Evolutionary conservation across 2,888 invertebrate species (phyloP).

Genomic region (Falcaria lacertinaria): DNA sequence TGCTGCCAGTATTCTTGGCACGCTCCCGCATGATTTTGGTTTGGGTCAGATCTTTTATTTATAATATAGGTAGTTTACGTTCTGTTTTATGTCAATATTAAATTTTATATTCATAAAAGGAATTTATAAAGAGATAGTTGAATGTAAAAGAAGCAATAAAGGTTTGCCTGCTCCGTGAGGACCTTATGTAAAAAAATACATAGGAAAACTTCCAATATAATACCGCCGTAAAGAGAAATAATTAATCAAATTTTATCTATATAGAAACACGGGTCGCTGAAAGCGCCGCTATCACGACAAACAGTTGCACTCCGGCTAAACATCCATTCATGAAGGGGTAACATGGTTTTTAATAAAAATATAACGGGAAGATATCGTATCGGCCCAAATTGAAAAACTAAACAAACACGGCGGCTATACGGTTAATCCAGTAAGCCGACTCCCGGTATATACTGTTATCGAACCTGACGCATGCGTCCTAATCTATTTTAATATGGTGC

Average conservation of each 20-base stretch:
- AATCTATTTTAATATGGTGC: background rate
- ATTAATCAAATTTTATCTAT: background rate
- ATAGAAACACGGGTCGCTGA: background rate
- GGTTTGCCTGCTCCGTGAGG: too few relatives aligned
- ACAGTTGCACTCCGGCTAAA: background rate
- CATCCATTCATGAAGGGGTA: background rate
- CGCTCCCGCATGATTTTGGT: too few relatives aligned
- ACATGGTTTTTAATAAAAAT: conserved; percentile 26
- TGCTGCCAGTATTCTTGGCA: too few relatives aligned
- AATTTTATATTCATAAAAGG: too few relatives aligned
- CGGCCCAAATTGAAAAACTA: conserved; percentile 50
- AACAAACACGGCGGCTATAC: conserved; percentile 49
- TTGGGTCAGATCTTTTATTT: too few relatives aligned
- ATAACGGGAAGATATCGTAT: conserved; percentile 23
- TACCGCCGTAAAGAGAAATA: too few relatives aligned
- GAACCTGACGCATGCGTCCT: background rate
- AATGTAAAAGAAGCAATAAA: too few relatives aligned
- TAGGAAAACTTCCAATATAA: too few relatives aligned
- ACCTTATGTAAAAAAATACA: too few relatives aligned
- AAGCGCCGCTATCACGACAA: background rate
- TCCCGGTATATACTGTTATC: conserved; percentile 35
- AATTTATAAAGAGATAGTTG: too few relatives aligned
- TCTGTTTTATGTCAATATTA: too few relatives aligned
- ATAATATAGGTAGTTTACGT: too few relatives aligned
- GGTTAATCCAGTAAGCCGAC: conserved; percentile 54